A percentile compares a stretch with the other conserved stretches of the same genome.
phyloP scores from a whole-genome alignment of 2,113 vertebrate species.

The Danio rerio region GRCz12tu NC_133176.1:53442001-53442500 shows the following conservation, averaged over 20 bases:
- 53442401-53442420: too few species aligned
- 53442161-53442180: constrained; percentile 18
- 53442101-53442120: neutral
- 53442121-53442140: constrained; percentile 26
- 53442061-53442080: constrained; percentile 51
- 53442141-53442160: constrained; percentile 30
- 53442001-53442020: constrained; percentile 72
- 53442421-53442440: too few species aligned
- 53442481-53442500: too few species aligned
- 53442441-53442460: too few species aligned
- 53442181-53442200: neutral
- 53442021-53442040: constrained; percentile 70
- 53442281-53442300: too few species aligned
- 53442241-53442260: neutral
- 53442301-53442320: too few species aligned
- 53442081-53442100: constrained; percentile 57
- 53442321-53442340: too few species aligned
- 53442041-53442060: neutral
- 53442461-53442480: too few species aligned
- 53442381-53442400: too few species aligned
- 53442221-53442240: neutral
- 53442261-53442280: too few species aligned
- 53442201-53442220: neutral
- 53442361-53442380: too few species aligned
- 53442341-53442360: too few species aligned